Conservation (phyloP, 2,888 invertebrate species). For the Cephus pygmeus region DNA sequence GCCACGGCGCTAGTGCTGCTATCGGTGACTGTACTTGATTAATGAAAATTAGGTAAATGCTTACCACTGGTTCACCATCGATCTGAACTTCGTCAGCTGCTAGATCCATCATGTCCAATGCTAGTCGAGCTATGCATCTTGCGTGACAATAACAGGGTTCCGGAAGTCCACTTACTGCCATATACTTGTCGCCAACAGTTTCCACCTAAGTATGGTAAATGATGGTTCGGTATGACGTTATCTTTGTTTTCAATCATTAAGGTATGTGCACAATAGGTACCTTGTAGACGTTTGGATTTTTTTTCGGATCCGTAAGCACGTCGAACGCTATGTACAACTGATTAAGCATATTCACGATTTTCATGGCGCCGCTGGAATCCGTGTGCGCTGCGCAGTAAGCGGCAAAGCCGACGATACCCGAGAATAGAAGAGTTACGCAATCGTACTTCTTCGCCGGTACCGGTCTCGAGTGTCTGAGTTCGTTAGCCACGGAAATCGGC, state of each 20-base stretch:
- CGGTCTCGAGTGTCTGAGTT: conserved; percentile 89
- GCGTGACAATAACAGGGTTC: conserved; percentile 92
- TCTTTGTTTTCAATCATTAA: conserved; percentile 3
- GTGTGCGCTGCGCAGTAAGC: conserved; percentile 91
- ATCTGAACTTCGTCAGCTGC: conserved; percentile 84
- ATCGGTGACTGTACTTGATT: not conserved
- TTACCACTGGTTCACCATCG: conserved; percentile 88
- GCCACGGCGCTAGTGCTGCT: not conserved
- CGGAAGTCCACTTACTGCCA: conserved; percentile 96
- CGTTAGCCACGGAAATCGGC: conserved; percentile 94
- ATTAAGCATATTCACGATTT: conserved; percentile 94
- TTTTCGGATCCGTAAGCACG: conserved; percentile 90
- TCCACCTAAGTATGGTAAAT: conserved; percentile 77
- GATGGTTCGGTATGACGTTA: not conserved
- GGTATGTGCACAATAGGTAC: conserved; percentile 65
- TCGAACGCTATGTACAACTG: conserved; percentile 94
- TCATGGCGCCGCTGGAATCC: conserved; percentile 94
- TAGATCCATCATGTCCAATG: conserved; percentile 95
- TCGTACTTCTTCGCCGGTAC: conserved; percentile 91
- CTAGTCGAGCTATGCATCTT: conserved; percentile 88
- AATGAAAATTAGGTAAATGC: conserved; percentile 46
- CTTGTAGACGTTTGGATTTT: conserved; percentile 95
- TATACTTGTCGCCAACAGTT: conserved; percentile 97
- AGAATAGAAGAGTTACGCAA: conserved; percentile 92
- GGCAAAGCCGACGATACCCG: conserved; percentile 92